Percentiles rank a stretch among this genome's conserved stretches.
Conservation (phyloP, 2,797 vertebrate genomes). For the Brachymystax lenok region DNA sequence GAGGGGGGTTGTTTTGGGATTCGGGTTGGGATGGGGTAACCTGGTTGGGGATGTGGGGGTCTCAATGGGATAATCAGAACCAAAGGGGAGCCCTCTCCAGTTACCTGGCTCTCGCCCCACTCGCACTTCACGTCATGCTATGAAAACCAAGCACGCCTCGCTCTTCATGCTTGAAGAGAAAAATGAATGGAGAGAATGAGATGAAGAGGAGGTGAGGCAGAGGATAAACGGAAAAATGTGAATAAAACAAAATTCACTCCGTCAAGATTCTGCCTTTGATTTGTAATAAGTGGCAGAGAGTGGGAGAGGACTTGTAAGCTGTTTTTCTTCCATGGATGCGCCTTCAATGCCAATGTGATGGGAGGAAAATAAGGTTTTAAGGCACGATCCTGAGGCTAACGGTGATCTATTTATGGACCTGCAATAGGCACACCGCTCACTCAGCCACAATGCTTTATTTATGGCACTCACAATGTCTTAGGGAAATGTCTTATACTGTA, state of each 20-base stretch:
- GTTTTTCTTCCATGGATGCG: constrained; percentile 18
- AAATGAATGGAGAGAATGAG: constrained; percentile 12
- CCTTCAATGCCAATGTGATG: too few species aligned
- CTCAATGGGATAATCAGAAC: constrained; percentile 67
- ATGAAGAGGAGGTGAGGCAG: neutral
- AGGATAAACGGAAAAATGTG: constrained; percentile 39
- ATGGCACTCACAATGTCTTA: constrained; percentile 42
- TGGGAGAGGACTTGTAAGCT: constrained; percentile 43
- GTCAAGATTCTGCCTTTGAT: constrained; percentile 55
- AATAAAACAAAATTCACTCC: constrained; percentile 10
- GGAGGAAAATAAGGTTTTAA: constrained; percentile 22
- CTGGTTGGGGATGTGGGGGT: constrained; percentile 29
- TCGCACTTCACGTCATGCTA: constrained; percentile 54
- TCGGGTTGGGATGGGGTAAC: constrained; percentile 21
- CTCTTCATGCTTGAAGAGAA: constrained; percentile 45
- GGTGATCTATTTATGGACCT: constrained; percentile 25
- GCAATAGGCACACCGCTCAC: neutral
- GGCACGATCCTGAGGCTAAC: constrained; percentile 16
- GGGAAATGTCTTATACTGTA: constrained; percentile 40
- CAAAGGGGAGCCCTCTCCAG: constrained; percentile 66
- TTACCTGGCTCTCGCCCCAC: constrained; percentile 62
- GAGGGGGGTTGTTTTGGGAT: neutral
- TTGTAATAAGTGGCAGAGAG: constrained; percentile 62
- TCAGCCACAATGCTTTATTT: constrained; percentile 27
- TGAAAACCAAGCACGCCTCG: constrained; percentile 44